These are phyloP conservation scores for Fopius arisanus DNA, from an alignment of 1,140 invertebrate species.

Conservation along the genomic window DNA sequence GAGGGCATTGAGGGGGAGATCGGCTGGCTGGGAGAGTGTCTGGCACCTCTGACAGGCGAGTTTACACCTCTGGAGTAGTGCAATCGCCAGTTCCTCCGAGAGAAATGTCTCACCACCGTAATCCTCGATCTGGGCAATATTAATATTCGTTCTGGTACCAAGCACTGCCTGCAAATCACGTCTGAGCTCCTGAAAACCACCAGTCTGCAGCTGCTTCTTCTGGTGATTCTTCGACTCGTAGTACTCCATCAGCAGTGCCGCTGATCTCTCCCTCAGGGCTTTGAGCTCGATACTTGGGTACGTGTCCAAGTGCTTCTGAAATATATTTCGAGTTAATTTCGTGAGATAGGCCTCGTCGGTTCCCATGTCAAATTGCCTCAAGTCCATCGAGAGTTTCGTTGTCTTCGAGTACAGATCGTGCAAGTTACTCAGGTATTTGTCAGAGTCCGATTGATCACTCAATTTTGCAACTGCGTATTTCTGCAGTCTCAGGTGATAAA, in stretches of 20 bases:
- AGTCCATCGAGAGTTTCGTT: constrained; percentile 76
- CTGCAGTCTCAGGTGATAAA: constrained; percentile 93
- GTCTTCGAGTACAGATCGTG: constrained; percentile 89
- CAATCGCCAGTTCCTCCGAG: constrained; percentile 95
- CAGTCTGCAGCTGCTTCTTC: constrained; percentile 84
- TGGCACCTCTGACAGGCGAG: constrained; percentile 89
- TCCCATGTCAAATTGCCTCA: constrained; percentile 79
- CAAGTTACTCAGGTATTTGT: constrained; percentile 88
- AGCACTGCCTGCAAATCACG: constrained; percentile 94
- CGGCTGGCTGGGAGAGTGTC: constrained; percentile 80
- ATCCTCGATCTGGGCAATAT: constrained; percentile 92
- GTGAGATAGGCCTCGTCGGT: constrained; percentile 81
- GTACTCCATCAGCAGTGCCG: constrained; percentile 81
- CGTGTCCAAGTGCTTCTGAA: constrained; percentile 79
- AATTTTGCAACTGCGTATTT: constrained; percentile 84
- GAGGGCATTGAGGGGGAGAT: constrained; percentile 82
- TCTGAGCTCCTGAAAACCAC: constrained; percentile 90
- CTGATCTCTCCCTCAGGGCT: constrained; percentile 79
- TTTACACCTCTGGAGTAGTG: constrained; percentile 90
- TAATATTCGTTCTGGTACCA: constrained; percentile 89
- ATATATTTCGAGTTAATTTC: constrained; percentile 85
- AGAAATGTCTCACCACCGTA: constrained; percentile 97
- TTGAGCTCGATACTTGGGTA: constrained; percentile 82
- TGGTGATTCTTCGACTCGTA: constrained; percentile 95
- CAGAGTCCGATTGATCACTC: constrained; percentile 80